These are phyloP conservation scores for Coenonympha glycerion DNA, from an alignment of 2,888 invertebrate genomes.

Conservation along the genomic window DNA sequence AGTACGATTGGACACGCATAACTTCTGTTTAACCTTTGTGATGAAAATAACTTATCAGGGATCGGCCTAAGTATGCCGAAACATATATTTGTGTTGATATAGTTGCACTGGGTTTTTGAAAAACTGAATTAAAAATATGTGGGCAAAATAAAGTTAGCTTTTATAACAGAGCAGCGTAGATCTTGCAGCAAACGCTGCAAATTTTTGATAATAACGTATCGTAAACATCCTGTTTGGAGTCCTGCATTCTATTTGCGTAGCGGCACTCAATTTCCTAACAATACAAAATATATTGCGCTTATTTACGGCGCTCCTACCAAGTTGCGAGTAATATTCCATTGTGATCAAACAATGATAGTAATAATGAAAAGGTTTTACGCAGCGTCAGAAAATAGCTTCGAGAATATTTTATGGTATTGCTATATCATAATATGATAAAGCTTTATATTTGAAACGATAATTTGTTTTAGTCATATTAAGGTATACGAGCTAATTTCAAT, in stretches of 20 bases:
- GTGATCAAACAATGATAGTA: slow-evolving; percentile 8
- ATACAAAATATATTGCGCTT: slow-evolving; percentile 9
- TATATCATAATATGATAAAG: not conserved
- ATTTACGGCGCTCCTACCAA: slow-evolving; percentile 5
- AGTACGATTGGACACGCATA: no score
- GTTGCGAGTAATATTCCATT: slow-evolving; percentile 4
- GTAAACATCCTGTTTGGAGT: not conserved
- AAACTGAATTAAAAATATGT: not conserved
- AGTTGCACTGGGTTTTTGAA: no score
- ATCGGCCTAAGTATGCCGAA: no score
- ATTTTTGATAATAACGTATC: not conserved
- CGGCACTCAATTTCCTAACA: slow-evolving; percentile 8
- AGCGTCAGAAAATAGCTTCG: not conserved
- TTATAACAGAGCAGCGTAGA: not conserved
- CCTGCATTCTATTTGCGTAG: slow-evolving; percentile 3
- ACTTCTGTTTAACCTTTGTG: no score
- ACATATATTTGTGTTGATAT: no score
- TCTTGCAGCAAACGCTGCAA: no score
- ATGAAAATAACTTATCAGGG: no score
- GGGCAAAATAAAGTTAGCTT: no score
- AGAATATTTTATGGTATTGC: slow-evolving; percentile 8
- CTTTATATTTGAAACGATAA: slow-evolving; percentile 1
- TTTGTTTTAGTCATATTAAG: no score
- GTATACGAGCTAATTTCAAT: no score
- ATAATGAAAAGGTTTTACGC: slow-evolving; percentile 5